Percentiles rank a stretch among this genome's conserved stretches.
These are phyloP conservation scores for Symphodus melops DNA, from an alignment of 2,113 vertebrate species.

Conservation along the genomic window DNA sequence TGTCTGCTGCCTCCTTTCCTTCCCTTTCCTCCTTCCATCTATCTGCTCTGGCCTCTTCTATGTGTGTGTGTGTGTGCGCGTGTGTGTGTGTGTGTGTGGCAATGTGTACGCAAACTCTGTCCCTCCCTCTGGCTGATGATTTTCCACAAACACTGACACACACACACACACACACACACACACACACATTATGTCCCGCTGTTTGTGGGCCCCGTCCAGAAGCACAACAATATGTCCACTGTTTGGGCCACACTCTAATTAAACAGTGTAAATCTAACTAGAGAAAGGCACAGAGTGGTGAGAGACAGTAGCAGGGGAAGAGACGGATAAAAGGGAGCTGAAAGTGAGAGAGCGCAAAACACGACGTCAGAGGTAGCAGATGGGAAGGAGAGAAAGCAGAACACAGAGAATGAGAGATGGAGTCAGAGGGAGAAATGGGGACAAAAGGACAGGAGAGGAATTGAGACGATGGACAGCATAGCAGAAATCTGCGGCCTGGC, in stretches of 20 bases:
- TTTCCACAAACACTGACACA: slow-evolving; percentile 41
- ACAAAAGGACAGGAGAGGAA: slow-evolving; percentile 46
- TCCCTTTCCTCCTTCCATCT: slow-evolving; percentile 30
- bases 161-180: slow-evolving; percentile 32
- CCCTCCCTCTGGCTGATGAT: slow-evolving; percentile 47
- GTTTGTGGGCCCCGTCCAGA: slow-evolving; percentile 56
- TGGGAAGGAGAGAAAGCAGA: slow-evolving; percentile 43
- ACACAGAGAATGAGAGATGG: slow-evolving; percentile 24
- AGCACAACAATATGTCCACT: slow-evolving; percentile 73
- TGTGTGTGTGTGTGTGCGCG: no score
- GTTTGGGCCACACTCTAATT: slow-evolving; percentile 69
- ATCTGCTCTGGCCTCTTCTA: slow-evolving; percentile 20
- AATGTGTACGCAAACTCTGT: slow-evolving; percentile 12
- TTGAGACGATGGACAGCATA: slow-evolving; percentile 46
- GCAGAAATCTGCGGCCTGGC: slow-evolving; percentile 38
- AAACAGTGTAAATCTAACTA: slow-evolving; percentile 65
- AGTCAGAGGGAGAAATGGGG: slow-evolving; percentile 36
- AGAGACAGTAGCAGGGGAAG: slow-evolving; percentile 42
- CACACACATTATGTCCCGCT: slow-evolving; percentile 59
- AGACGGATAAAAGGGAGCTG: slow-evolving; percentile 21
- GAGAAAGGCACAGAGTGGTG: slow-evolving; percentile 41
- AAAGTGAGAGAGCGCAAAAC: slow-evolving; percentile 29
- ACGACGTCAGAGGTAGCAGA: slow-evolving; percentile 38
- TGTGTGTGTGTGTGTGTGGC: background rate
- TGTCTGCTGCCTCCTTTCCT: slow-evolving; percentile 38